Percentiles rank a stretch among this genome's conserved stretches.
These are phyloP conservation scores for Pachydiplax longipennis DNA, from an alignment of 2,888 invertebrate genomes.

Conservation along the genomic window DNA sequence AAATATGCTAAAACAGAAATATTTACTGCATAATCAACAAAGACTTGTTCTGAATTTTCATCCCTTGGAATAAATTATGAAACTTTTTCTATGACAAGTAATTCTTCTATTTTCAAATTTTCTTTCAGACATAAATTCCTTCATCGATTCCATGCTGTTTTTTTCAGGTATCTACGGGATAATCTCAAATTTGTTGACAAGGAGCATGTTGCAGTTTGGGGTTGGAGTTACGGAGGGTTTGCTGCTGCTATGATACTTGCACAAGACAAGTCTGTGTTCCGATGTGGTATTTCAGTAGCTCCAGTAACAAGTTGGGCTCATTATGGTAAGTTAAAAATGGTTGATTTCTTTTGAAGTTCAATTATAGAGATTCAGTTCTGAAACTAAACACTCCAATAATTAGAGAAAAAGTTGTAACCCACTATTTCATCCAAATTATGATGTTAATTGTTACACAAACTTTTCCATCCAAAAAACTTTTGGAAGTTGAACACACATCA, in stretches of 20 bases:
- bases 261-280: constrained; percentile 77
- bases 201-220: constrained; percentile 82
- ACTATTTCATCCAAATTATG: background rate
- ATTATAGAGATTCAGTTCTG: too few relatives aligned
- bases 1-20: too few relatives aligned
- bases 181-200: constrained; percentile 84
- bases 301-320: constrained; percentile 86
- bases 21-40: too few relatives aligned
- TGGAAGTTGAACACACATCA: background rate
- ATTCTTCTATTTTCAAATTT: too few relatives aligned
- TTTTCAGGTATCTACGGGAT: constrained; percentile 72
- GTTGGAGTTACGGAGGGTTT: constrained; percentile 89
- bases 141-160: background rate
- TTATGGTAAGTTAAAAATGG: constrained; percentile 68
- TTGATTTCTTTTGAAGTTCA: too few relatives aligned
- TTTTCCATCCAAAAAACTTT: background rate
- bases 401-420: background rate
- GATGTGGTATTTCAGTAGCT: constrained; percentile 85
- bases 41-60: too few relatives aligned
- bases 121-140: too few relatives aligned
- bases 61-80: too few relatives aligned
- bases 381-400: background rate
- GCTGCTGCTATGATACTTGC: constrained; percentile 82
- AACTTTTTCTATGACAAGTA: too few relatives aligned
- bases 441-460: background rate